phyloP scores from a whole-genome alignment of 2,888 invertebrate genomes.

The Cantharis flavilabris region DNA sequence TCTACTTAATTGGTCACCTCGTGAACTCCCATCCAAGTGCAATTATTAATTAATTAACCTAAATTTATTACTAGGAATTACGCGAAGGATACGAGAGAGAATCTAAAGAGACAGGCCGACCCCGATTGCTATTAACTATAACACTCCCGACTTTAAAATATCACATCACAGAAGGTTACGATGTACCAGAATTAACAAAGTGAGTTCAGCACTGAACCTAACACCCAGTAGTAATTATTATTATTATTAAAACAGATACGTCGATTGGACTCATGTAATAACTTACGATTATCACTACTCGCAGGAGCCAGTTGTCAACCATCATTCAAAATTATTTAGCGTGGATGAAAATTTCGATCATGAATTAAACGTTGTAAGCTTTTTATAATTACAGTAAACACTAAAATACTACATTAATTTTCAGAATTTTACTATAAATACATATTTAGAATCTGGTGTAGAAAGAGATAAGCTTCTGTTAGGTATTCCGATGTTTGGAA shows the following conservation, averaged over 20 bases:
- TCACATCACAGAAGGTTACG: constrained; percentile 86
- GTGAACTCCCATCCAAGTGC: too few relatives aligned
- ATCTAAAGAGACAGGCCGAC: constrained; percentile 78
- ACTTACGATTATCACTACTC: constrained; percentile 94
- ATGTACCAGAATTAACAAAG: constrained; percentile 83
- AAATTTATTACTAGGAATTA: constrained; percentile 64
- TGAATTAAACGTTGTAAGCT: constrained; percentile 85
- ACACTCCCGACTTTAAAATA: constrained; percentile 93
- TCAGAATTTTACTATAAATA: background rate
- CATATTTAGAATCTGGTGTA: background rate
- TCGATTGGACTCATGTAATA: constrained; percentile 91
- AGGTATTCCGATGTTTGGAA: background rate
- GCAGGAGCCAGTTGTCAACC: constrained; percentile 88
- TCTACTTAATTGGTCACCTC: too few relatives aligned
- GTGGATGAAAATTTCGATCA: constrained; percentile 84
- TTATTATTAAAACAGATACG: constrained; percentile 59
- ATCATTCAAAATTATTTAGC: constrained; percentile 85
- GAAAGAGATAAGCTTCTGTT: background rate
- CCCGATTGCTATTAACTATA: constrained; percentile 83
- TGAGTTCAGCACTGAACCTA: constrained; percentile 51
- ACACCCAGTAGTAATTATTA: background rate
- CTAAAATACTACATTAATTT: background rate
- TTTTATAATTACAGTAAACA: too few relatives aligned
- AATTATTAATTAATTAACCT: too few relatives aligned
- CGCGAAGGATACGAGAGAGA: constrained; percentile 89